These are phyloP conservation scores for Verasper variegatus DNA, from an alignment of 2,113 vertebrate genomes.

Conservation along the genomic window DNA sequence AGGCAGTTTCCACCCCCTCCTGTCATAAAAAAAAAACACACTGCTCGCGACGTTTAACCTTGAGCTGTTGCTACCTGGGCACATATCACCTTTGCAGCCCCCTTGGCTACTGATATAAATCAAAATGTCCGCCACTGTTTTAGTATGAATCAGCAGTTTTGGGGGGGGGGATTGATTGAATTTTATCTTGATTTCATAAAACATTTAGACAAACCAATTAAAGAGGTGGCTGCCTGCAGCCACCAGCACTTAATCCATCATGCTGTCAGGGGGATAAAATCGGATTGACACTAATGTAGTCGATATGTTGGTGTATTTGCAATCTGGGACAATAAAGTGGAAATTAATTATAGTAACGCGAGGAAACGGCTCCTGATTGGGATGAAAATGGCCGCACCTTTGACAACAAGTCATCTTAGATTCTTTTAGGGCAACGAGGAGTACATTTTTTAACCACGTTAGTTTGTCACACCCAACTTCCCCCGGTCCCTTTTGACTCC, in stretches of 20 bases:
- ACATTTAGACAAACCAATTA: slow-evolving; percentile 84
- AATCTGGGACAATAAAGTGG: slow-evolving; percentile 70
- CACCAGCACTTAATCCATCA: slow-evolving; percentile 78
- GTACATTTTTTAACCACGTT: slow-evolving; percentile 39
- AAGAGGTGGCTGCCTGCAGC: slow-evolving; percentile 71
- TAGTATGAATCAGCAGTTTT: slow-evolving; percentile 78
- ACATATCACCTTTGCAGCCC: slow-evolving; percentile 71
- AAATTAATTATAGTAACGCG: slow-evolving; percentile 68
- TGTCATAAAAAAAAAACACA: slow-evolving; percentile 45
- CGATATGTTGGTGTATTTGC: slow-evolving; percentile 73
- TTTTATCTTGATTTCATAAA: slow-evolving; percentile 83
- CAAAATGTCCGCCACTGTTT: slow-evolving; percentile 69
- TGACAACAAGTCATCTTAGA: slow-evolving; percentile 10
- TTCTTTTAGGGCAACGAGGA: slow-evolving; percentile 1
- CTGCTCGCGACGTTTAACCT: slow-evolving; percentile 73
- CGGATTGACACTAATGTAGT: slow-evolving; percentile 70
- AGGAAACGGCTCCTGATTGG: slow-evolving; percentile 36
- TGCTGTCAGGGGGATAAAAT: slow-evolving; percentile 68
- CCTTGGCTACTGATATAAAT: slow-evolving; percentile 72
- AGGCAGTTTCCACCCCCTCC: background rate
- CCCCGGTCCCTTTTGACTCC: slow-evolving; percentile 27
- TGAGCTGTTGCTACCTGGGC: slow-evolving; percentile 64
- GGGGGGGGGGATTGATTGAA: slow-evolving; percentile 72
- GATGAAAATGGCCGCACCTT: slow-evolving; percentile 26
- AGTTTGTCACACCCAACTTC: slow-evolving; percentile 15